These are phyloP conservation scores for Drosophila anomalata DNA, from an alignment of 2,888 invertebrate genomes.

Conservation along the genomic window DNA sequence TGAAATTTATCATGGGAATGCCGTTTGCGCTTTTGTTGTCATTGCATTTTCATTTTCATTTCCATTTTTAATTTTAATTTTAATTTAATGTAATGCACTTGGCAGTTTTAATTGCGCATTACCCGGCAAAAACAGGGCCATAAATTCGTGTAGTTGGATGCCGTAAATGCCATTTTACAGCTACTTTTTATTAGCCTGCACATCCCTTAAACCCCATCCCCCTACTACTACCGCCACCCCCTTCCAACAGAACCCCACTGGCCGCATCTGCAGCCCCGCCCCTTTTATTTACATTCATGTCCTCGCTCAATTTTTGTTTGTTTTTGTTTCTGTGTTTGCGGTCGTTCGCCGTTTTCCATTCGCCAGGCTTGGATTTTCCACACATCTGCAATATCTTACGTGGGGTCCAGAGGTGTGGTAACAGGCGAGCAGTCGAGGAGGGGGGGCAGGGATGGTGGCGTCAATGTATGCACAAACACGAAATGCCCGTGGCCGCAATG, in stretches of 20 bases:
- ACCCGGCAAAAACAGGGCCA: constrained; percentile 57
- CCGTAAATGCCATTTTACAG: constrained; percentile 70
- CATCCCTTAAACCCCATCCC: constrained; percentile 34
- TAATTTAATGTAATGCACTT: constrained; percentile 73
- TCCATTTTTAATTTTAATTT: constrained; percentile 49
- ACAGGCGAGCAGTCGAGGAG: not conserved
- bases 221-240: not conserved
- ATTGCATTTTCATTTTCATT: constrained; percentile 38
- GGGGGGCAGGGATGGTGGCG: not conserved
- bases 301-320: constrained; percentile 26
- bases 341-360: constrained; percentile 44
- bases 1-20: constrained; percentile 34
- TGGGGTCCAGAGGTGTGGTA: constrained; percentile 1
- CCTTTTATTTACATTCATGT: constrained; percentile 26
- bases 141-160: constrained; percentile 67
- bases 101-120: constrained; percentile 73
- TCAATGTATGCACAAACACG: constrained; percentile 61
- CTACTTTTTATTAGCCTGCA: constrained; percentile 64
- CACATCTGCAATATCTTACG: constrained; percentile 3
- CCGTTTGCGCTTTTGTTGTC: constrained; percentile 17
- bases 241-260: not conserved
- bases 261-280: not conserved
- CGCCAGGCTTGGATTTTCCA: constrained; percentile 25
- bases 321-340: constrained; percentile 61
- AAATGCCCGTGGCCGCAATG: constrained; percentile 56